phyloP scores from a whole-genome alignment of 1,140 invertebrate species.

The Pygmarrhopalites habei region DNA sequence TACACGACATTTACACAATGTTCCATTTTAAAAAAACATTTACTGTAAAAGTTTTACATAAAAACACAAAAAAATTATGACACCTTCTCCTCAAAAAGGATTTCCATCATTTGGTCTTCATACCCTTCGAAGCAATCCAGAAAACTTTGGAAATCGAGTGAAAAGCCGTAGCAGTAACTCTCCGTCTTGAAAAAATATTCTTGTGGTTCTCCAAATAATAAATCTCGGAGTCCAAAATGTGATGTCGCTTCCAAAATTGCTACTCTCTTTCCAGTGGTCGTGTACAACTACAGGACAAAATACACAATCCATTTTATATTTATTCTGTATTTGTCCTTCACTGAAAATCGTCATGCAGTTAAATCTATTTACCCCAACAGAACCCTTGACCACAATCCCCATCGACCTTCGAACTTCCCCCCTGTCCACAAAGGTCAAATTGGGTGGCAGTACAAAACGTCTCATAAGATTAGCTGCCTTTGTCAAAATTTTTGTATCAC shows the following conservation, averaged over 20 bases:
- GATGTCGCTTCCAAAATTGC: constrained; percentile 17
- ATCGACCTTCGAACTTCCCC: constrained; percentile 31
- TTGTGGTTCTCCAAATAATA: constrained; percentile 31
- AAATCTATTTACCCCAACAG: constrained; percentile 23
- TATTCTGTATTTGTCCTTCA: too few relatives aligned
- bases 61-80: not conserved
- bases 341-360: too few relatives aligned
- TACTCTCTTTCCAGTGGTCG: not conserved
- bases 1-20: not conserved
- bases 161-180: constrained; percentile 23
- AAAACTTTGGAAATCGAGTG: constrained; percentile 16
- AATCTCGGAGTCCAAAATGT: constrained; percentile 32
- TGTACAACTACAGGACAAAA: too few relatives aligned
- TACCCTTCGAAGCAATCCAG: constrained; percentile 4
- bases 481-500: constrained; percentile 13
- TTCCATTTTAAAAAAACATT: not conserved
- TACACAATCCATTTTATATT: too few relatives aligned
- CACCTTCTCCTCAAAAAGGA: not conserved
- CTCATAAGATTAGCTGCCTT: constrained; percentile 7
- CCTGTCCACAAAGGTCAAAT: constrained; percentile 16
- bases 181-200: constrained; percentile 20
- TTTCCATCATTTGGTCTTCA: not conserved
- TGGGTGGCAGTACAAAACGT: constrained; percentile 26
- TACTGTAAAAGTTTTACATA: not conserved
- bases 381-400: constrained; percentile 21